These are phyloP conservation scores for Mylabris phalerata DNA, from an alignment of 1,140 invertebrate species.

Conservation along the genomic window DNA sequence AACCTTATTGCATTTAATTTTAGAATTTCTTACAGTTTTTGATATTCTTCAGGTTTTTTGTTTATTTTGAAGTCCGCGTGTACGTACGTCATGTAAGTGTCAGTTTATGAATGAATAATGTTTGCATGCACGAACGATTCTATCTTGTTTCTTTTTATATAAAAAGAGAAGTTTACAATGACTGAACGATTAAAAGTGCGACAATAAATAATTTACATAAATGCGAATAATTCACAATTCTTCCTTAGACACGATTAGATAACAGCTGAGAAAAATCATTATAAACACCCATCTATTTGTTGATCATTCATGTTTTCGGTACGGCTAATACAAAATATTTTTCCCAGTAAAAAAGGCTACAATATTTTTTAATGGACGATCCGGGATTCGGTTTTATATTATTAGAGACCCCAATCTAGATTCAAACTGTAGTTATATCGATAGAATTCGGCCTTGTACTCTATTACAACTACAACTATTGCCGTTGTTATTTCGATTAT, in stretches of 20 bases:
- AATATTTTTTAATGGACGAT: conserved; percentile 3
- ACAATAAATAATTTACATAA: conserved; percentile 20
- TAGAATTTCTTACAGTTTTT: not conserved
- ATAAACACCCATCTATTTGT: not conserved
- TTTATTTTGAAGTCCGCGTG: not conserved
- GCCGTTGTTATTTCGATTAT: no score
- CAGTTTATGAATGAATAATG: conserved; percentile 26
- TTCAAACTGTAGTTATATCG: no score
- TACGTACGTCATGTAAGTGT: conserved; percentile 20
- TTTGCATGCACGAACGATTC: conserved; percentile 24
- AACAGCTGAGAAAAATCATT: no score
- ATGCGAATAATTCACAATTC: conserved; percentile 19
- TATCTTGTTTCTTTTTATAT: conserved; percentile 5
- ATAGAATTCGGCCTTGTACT: no score
- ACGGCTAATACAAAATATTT: conserved; percentile 26
- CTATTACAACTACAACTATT: no score
- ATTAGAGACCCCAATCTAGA: no score
- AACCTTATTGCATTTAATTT: not conserved
- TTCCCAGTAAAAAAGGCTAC: conserved; percentile 5
- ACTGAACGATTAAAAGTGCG: not conserved
- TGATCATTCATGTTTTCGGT: conserved; percentile 20
- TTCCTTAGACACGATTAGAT: not conserved
- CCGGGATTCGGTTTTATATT: no score
- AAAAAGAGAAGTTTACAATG: not conserved
- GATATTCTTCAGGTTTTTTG: not conserved